Percentiles rank a stretch among this genome's conserved stretches.
These are phyloP conservation scores for Cassiopea xamachana DNA, from an alignment of 30 jellyfish, hydroid and myxozoan genomes.

Conservation along the genomic window DNA sequence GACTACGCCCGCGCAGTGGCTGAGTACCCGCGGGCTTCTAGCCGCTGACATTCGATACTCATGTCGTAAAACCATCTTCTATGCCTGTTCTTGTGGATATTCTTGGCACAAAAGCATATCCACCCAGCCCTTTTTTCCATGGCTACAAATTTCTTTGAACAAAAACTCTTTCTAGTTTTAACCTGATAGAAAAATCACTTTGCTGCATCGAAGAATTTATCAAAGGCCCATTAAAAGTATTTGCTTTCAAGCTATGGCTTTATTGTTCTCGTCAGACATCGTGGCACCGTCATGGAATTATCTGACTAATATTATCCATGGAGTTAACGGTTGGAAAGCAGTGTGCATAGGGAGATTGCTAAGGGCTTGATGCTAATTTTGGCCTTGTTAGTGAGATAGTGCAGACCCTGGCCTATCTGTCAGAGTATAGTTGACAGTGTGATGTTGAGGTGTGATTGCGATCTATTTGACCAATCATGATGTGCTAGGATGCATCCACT, in stretches of 20 bases:
- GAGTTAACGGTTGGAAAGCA: slow-evolving; percentile 82
- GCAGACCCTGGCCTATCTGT: slow-evolving; percentile 69
- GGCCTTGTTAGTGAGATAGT: slow-evolving; percentile 65
- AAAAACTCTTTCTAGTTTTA: not conserved
- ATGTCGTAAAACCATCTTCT: not conserved
- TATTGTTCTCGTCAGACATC: slow-evolving; percentile 82
- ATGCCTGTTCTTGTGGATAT: not conserved
- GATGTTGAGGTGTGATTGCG: slow-evolving; percentile 60
- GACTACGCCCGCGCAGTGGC: not conserved
- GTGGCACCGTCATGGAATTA: slow-evolving; percentile 94
- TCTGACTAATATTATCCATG: slow-evolving; percentile 61
- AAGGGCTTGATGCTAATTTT: slow-evolving; percentile 48
- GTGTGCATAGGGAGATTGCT: slow-evolving; percentile 45
- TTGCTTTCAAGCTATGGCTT: slow-evolving; percentile 63
- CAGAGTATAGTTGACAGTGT: slow-evolving; percentile 56
- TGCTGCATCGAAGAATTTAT: slow-evolving; percentile 1
- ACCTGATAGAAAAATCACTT: not conserved
- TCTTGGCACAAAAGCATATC: not conserved
- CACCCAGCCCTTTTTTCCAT: not conserved
- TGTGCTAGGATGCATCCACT: not conserved
- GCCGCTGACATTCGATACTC: slow-evolving; percentile 34
- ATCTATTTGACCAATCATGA: slow-evolving; percentile 60
- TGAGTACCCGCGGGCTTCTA: not conserved
- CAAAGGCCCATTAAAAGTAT: slow-evolving; percentile 58
- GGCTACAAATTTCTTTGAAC: not conserved